Percentiles rank a stretch among this genome's conserved stretches.
These are phyloP conservation scores for Todiramphus saurophagus DNA, from an alignment of 2,113 vertebrate genomes.

Conservation along the genomic window DNA sequence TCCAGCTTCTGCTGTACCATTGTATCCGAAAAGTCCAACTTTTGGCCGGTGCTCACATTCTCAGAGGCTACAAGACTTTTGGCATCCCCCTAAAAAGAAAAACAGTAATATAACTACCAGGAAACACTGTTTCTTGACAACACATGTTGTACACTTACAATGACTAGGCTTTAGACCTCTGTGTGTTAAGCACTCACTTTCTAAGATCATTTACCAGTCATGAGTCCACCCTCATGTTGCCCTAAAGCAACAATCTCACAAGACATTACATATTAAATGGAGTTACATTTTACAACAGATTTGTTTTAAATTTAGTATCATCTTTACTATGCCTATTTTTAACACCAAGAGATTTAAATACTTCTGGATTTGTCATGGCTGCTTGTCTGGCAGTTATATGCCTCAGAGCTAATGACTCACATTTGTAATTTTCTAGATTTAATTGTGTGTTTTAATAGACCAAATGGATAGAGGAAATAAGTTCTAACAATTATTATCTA, in stretches of 20 bases:
- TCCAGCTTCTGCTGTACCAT: constrained; percentile 97
- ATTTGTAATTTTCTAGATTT: constrained; percentile 11
- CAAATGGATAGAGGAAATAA: neutral
- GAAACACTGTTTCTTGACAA: constrained; percentile 28
- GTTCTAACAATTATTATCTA: neutral
- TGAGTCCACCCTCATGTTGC: neutral
- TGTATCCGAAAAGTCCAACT: constrained; percentile 91
- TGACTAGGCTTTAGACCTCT: neutral
- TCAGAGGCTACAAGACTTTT: constrained; percentile 87
- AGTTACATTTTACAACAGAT: neutral
- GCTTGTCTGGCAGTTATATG: constrained; percentile 13
- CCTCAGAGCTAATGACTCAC: neutral
- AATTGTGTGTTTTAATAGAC: constrained; percentile 22
- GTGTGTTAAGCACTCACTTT: neutral
- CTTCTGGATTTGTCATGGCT: constrained; percentile 24
- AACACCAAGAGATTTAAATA: constrained; percentile 34
- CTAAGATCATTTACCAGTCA: neutral
- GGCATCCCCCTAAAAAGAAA: constrained; percentile 85
- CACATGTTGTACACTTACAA: neutral
- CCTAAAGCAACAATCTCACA: neutral
- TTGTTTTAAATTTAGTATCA: constrained; percentile 32
- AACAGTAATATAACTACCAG: constrained; percentile 21
- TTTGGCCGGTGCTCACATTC: constrained; percentile 86
- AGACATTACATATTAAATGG: neutral
- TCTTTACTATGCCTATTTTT: constrained; percentile 49